Base-by-base conservation (phyloP, 2,797 vertebrate genomes). In the Momotus momota region DNA sequence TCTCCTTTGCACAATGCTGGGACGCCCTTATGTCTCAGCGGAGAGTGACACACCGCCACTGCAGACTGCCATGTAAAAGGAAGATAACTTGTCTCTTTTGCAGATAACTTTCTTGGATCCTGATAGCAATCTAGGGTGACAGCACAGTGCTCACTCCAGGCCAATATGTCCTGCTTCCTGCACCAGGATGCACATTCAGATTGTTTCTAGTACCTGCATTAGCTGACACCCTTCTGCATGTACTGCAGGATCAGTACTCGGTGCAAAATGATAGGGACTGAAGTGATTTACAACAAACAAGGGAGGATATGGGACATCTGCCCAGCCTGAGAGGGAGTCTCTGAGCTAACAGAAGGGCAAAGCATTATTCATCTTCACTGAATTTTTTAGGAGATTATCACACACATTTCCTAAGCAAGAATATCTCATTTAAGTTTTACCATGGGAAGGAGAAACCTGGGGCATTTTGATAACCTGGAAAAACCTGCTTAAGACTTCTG, bases 401-500 rank as follows among this genome's bases (percentile, higher is more conserved):
- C 41, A 72, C 19, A 22, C 7, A 6, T 69, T 94, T 91, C n/a
- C 25, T n/a, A 69, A 48, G 7, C 10, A 74, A 71, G 66, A 81
- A 21, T 31, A 21, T 40, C 69, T 85, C 55, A 31, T 3, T 0
- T 26, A 46, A 49, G 7, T 41, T 89, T 70, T 87, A 61, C 52
- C 79, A 96, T 0, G 7, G 52, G 74, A 96, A 91, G 72, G 33
- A 79, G 61, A 81, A 87, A 60, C 12, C 29, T 2, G 2, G 12
- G 10, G 45, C n/a, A 61, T 90, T 95, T 78, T 85, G 64, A 88
- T 61, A 86, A 88, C 74, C 88, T 0, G 1, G 93, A 94, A 93
- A 96, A 96, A 96, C 88, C 88, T 82, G 93, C 80, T 90, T 60
- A 64, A 78, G 60, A 52, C 46, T 79, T 91, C 87, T 75, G 80